phyloP scores from a whole-genome alignment of 2,888 invertebrate species.

The Trimorus sp. region DNA sequence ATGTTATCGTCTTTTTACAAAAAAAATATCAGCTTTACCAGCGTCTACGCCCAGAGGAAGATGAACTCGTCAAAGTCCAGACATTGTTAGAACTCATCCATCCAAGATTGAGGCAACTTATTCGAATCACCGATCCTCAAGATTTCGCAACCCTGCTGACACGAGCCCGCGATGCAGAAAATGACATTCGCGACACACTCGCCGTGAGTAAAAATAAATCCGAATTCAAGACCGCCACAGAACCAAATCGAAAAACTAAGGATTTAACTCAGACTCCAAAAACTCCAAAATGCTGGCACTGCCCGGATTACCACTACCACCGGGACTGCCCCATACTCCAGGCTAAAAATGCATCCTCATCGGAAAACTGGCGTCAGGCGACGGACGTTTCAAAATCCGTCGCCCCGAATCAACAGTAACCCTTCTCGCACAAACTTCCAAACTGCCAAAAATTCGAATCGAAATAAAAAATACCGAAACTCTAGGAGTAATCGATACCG shows the following conservation, averaged over 20 bases:
- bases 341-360: too few species aligned
- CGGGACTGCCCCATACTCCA: not conserved
- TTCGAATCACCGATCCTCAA: slow-evolving; percentile 1
- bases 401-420: too few species aligned
- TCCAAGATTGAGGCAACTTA: not conserved
- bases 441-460: too few species aligned
- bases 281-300: not conserved
- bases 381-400: too few species aligned
- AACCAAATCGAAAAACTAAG: too few species aligned
- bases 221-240: too few species aligned
- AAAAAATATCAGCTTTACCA: slow-evolving; percentile 41
- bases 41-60: slow-evolving; percentile 47
- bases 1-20: slow-evolving; percentile 28
- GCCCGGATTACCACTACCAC: not conserved
- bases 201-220: too few species aligned
- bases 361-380: too few species aligned
- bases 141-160: slow-evolving; percentile 18
- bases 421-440: too few species aligned
- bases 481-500: too few species aligned
- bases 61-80: slow-evolving; percentile 48
- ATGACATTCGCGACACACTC: not conserved
- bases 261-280: too few species aligned
- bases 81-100: slow-evolving; percentile 20
- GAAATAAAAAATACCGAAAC: too few species aligned
- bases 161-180: slow-evolving; percentile 6